Evolutionary conservation across 2,888 invertebrate genomes (phyloP), one percentile per base, ranked within the genome.

Genomic region (Netelia fuscicornis): DNA sequence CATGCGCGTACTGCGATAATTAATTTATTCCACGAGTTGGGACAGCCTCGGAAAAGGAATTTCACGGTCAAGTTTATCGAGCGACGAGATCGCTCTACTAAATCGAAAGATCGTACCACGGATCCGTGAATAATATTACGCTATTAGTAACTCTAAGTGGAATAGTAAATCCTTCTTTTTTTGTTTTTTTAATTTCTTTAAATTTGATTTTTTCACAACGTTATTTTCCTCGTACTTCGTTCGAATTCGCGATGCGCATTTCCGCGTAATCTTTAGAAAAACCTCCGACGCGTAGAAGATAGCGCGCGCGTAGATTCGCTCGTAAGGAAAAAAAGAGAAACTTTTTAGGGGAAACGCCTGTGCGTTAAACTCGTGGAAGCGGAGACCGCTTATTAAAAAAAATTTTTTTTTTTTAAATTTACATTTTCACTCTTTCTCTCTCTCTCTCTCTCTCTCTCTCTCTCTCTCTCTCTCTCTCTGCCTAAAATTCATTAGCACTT

Each of bases 31-130:
- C 37, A 8, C 20, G 56, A 30, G 58, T 23, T 42, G 60, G 52
- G 37, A 54, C 75, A 74, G 56, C 25, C 58, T 54, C 13, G 25
- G 44, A 20, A 70, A 58, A 54, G 17, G 67, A 70, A 64, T 70
- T 74, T 84, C 81, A 78, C 81, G 84, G 78, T 75, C 84, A 84
- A 81, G 81, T 78, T 84, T 75, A 70, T 74, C 81, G 74, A 62
- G 37, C 23, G 23, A 42, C 23, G 10, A n/a, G 60, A 78, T 81
- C 72, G 81, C 72, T 84, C 68, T 58, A 70, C 74, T 64, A 64
- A 81, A 64, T 74, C 62, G 67, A 68, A 67, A 74, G 48, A 72
- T 13, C 56, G 68, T 44, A 62, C 25, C 37, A 52, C 60, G 25
- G 23, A 23, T 76, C n/a, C 23, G 6, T 13, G 64, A 76, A 25